Base-by-base conservation (phyloP, 2,797 vertebrate genomes). In the Semotilus atromaculatus region DNA sequence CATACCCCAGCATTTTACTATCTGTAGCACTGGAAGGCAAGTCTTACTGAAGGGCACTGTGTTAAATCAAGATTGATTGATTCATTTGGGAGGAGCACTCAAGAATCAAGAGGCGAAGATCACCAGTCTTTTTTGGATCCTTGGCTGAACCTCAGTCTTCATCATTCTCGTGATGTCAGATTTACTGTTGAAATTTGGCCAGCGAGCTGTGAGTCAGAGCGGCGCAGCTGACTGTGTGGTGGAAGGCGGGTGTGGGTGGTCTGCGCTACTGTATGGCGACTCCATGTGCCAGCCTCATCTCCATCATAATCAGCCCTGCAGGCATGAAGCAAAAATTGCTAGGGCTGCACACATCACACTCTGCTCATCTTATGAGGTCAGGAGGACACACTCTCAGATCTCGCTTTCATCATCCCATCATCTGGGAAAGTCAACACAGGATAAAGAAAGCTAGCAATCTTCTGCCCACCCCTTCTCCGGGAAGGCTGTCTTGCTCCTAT, bases 401-500 rank as follows among this genome's bases (percentile, higher is more conserved):
- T 83, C 5, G 26, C 82, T 83, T 77, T 83, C 60, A 83, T 83
- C 87, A 70, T 86, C 45, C 72, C n/a, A n/a, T n/a, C n/a, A n/a
- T n/a, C n/a, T 82, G 53, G 67, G 74, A 84, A 75, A 71, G 51
- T 64, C 45, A 89, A 80, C 89, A 81, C 85, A 80, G 84, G 89
- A 43, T n/a, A 58, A 19, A 73, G 67, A 62, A 73, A 62, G 70
- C 64, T 64, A 53, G 58, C 72, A 55, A 83, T 58, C 82, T 43
- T 77, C 64, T 16, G 10, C 82, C n/a, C 66, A 14, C 48, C 38
- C 38, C 40, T 67, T 14, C n/a, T 43, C 62, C 51, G 55, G 21
- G 23, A 64, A 40, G 66, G 29, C 68, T 18, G 43, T 80, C 76
- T 82, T 21, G 78, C 72, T 82, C 78, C 62, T 60, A 64, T 82